Evolutionary conservation across 2,888 invertebrate species (phyloP).

Genomic region (Amiota communis): DNA sequence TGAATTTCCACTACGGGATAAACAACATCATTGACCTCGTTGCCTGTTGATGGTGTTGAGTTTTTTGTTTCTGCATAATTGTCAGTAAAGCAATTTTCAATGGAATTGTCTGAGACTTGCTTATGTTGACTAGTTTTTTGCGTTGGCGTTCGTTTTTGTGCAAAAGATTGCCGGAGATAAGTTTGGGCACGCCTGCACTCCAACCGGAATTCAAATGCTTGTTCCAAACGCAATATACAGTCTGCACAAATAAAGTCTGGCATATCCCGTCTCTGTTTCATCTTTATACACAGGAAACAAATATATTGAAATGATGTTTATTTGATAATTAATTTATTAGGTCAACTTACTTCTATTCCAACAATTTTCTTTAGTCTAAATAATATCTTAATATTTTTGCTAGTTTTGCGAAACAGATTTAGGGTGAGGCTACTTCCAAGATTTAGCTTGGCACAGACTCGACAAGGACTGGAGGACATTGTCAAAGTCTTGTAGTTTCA

Average conservation of each 20-base stretch:
- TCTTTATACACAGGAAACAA: background rate
- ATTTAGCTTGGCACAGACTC: background rate
- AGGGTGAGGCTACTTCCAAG: background rate
- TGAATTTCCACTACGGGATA: too few species aligned
- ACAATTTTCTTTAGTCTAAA: background rate
- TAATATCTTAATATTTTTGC: background rate
- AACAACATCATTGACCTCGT: too few species aligned
- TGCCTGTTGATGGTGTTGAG: too few species aligned
- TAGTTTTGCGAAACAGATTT: background rate
- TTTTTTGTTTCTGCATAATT: too few species aligned
- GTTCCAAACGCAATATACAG: background rate
- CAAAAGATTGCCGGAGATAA: background rate
- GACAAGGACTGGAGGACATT: background rate
- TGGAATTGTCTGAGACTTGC: background rate
- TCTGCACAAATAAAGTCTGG: constrained; percentile 8
- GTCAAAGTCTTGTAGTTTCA: background rate
- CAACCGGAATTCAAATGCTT: constrained; percentile 15
- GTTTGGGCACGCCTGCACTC: constrained; percentile 1
- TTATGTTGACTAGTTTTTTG: too few species aligned
- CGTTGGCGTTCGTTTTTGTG: too few species aligned
- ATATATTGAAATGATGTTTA: background rate
- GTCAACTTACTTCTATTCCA: constrained; percentile 14
- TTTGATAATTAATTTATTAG: background rate
- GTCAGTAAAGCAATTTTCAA: background rate
- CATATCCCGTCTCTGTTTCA: constrained; percentile 8